A percentile compares a stretch with the other conserved stretches of the same genome.
phyloP scores from a whole-genome alignment of 2,888 invertebrate genomes.

The Epistrophe grossulariae region DNA sequence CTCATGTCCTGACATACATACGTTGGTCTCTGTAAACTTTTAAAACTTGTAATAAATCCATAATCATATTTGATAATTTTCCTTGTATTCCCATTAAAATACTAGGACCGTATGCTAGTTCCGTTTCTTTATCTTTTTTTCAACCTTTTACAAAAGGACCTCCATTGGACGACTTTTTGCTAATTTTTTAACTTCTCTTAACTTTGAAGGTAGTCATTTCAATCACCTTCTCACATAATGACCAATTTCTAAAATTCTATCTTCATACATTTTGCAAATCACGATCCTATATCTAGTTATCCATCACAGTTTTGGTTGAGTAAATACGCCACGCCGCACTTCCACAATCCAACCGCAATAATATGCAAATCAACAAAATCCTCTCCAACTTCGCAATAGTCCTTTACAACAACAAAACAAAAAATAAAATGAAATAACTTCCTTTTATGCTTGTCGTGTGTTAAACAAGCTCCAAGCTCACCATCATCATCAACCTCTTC shows the following conservation, averaged over 20 bases:
- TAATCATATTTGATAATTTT: too few relatives aligned
- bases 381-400: conserved; percentile 14
- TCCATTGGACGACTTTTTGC: too few relatives aligned
- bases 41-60: too few relatives aligned
- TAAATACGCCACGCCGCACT: conserved; percentile 22
- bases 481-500: conserved; percentile 11
- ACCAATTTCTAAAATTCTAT: background rate
- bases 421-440: conserved; percentile 30
- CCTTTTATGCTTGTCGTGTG: conserved; percentile 58
- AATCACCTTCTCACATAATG: background rate
- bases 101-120: too few relatives aligned
- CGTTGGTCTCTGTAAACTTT: too few relatives aligned
- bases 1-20: too few relatives aligned
- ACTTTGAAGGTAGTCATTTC: too few relatives aligned
- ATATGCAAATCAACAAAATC: conserved; percentile 68
- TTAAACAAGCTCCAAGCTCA: conserved; percentile 53
- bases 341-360: conserved; percentile 40
- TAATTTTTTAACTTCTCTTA: too few relatives aligned
- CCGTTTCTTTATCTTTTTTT: too few relatives aligned
- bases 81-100: too few relatives aligned
- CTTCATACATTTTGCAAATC: conserved; percentile 26
- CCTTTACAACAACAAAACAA: conserved; percentile 4
- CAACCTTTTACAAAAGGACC: too few relatives aligned
- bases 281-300: conserved; percentile 7
- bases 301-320: background rate